A percentile compares a stretch with the other conserved stretches of the same genome.
Conservation (phyloP, 2,113 vertebrate genomes). For the Tautogolabrus adspersus region DNA sequence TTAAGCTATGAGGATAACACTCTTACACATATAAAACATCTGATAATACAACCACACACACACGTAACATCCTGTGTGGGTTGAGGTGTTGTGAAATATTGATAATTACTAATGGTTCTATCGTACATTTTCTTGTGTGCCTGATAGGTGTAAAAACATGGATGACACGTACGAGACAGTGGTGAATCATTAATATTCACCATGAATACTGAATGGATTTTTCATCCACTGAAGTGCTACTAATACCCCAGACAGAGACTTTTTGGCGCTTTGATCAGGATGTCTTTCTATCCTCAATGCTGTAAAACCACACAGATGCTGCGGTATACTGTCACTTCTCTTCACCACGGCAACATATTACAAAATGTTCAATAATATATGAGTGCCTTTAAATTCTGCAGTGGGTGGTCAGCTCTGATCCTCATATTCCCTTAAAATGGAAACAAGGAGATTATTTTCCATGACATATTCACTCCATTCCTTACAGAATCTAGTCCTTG, state of each 20-base stretch:
- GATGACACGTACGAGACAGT: slow-evolving; percentile 53
- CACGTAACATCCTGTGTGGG: slow-evolving; percentile 45
- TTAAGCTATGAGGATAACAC: slow-evolving; percentile 3
- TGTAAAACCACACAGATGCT: slow-evolving; percentile 36
- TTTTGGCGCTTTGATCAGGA: slow-evolving; percentile 43
- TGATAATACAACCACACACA: neutral
- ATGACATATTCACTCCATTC: slow-evolving; percentile 11
- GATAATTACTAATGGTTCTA: slow-evolving; percentile 72
- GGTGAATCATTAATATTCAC: slow-evolving; percentile 76
- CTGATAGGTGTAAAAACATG: slow-evolving; percentile 63
- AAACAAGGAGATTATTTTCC: neutral
- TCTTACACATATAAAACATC: slow-evolving; percentile 8
- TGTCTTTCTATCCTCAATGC: slow-evolving; percentile 26
- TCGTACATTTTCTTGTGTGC: slow-evolving; percentile 54
- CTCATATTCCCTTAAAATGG: slow-evolving; percentile 11
- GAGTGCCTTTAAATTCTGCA: slow-evolving; percentile 27
- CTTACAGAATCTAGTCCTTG: slow-evolving; percentile 7
- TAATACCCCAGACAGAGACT: slow-evolving; percentile 45
- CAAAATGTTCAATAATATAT: slow-evolving; percentile 35
- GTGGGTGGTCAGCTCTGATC: slow-evolving; percentile 25
- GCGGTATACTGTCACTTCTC: slow-evolving; percentile 25
- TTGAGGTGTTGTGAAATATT: slow-evolving; percentile 72
- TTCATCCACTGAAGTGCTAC: slow-evolving; percentile 45
- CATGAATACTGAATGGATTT: slow-evolving; percentile 68
- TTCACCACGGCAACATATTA: slow-evolving; percentile 22